phyloP scores from a whole-genome alignment of 2,797 vertebrate genomes.

The Gobio occitaniae region DNA sequence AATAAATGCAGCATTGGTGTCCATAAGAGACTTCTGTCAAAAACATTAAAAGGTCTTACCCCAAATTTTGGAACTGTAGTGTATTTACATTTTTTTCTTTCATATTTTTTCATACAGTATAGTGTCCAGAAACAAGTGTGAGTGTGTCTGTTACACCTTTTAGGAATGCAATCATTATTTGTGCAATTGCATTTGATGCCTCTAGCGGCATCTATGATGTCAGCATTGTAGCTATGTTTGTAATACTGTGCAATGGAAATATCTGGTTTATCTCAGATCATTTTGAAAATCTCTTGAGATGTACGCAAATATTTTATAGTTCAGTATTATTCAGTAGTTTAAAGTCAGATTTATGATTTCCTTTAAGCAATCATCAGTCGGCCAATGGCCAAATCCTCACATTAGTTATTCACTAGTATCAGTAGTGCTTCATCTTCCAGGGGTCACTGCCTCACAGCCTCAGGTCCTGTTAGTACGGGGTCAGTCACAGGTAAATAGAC shows the following conservation, averaged over 20 bases:
- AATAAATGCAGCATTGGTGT: background rate
- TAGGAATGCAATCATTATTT: background rate
- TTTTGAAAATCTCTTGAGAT: background rate
- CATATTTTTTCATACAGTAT: background rate
- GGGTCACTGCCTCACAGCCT: slow-evolving; percentile 56
- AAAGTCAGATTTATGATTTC: background rate
- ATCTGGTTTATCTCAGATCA: background rate
- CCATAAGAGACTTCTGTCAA: background rate
- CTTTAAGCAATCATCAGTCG: slow-evolving; percentile 3
- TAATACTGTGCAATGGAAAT: slow-evolving; percentile 3
- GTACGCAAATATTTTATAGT: background rate
- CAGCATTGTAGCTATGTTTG: background rate
- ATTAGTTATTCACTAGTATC: slow-evolving; percentile 41
- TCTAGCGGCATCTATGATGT: background rate
- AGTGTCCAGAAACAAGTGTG: background rate
- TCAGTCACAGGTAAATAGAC: slow-evolving; percentile 73
- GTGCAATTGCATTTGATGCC: background rate
- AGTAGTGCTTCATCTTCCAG: slow-evolving; percentile 37
- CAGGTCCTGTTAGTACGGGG: slow-evolving; percentile 58
- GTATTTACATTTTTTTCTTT: background rate
- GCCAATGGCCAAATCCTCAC: slow-evolving; percentile 17
- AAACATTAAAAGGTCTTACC: background rate
- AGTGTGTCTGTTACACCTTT: background rate
- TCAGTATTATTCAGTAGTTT: background rate
- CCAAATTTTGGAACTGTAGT: background rate